Conservation (phyloP, 2,888 invertebrate species). For the Yponomeuta evonymella region DNA sequence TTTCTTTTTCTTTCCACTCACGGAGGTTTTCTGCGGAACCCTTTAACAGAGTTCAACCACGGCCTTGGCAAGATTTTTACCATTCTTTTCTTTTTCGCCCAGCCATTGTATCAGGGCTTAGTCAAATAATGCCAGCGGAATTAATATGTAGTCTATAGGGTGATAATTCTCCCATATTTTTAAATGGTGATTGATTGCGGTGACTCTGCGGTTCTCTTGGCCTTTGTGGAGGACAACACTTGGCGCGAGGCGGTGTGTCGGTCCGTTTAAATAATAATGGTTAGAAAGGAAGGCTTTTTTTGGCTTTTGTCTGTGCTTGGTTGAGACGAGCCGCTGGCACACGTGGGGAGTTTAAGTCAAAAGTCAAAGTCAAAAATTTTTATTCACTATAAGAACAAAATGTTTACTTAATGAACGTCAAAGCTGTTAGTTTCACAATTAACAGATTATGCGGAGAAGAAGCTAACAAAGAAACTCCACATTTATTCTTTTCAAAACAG, state of each 20-base stretch:
- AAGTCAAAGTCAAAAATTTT: too few species aligned
- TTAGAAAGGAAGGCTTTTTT: conserved; percentile 23
- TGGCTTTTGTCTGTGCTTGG: conserved; percentile 30
- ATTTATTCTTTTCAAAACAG: too few species aligned
- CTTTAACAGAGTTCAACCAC: not conserved
- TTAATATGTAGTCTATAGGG: conserved; percentile 43
- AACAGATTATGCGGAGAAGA: too few species aligned
- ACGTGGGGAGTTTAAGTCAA: too few species aligned
- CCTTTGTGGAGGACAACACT: conserved; percentile 34
- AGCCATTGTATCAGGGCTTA: conserved; percentile 61
- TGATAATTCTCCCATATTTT: conserved; percentile 64
- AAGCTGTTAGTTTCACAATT: too few species aligned
- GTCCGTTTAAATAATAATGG: conserved; percentile 27
- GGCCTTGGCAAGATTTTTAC: conserved; percentile 21
- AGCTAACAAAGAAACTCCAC: too few species aligned
- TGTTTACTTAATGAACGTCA: too few species aligned
- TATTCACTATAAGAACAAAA: too few species aligned
- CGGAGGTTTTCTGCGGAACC: not conserved
- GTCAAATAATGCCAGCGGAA: conserved; percentile 68
- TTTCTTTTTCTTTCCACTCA: too few species aligned
- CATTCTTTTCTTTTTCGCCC: conserved; percentile 40
- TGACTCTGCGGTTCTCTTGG: conserved; percentile 51
- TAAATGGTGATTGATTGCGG: conserved; percentile 71
- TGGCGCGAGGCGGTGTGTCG: conserved; percentile 23
- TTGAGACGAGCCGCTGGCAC: conserved; percentile 16